Evolutionary conservation across 2,113 vertebrate species (phyloP), one percentile per base, ranked within the genome.

Genomic region (Athene noctua): DNA sequence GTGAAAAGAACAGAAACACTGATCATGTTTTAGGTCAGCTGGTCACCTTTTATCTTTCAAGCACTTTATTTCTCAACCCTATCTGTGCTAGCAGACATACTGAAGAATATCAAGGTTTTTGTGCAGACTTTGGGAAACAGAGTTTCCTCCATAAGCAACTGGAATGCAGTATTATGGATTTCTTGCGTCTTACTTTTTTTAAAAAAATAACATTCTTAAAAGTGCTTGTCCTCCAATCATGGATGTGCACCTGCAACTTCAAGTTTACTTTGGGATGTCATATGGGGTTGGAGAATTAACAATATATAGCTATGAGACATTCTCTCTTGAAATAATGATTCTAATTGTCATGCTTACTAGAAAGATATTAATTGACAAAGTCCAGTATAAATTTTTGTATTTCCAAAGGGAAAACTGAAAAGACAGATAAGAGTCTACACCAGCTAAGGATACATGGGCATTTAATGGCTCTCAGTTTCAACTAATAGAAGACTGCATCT

Each of bases 21-120:
- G 44, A 68, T 75, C 59, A 72, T 22, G 17, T 80, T 75, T 82
- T 85, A 85, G 92, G 85, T 59, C 88, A 94, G 11, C 51, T 92
- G 74, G 82, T 88, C 86, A 94, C 58, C 86, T 88, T 90, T 93
- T 86, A 90, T 80, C 78, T 83, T 93, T 11, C 40, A 58, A 40
- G 32, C n/a, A 54, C 49, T 72, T 85, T 19, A 90, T 59, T 68
- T 63, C 77, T 54, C 49, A 80, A 34, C 14, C 4, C 34, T 80
- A 14, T 20, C 67, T 73, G 40, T 57, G 29, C 62, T 68, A 73
- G 52, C 11, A 59, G 38, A 34, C 11, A 22, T 5, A 32, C 6
- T 75, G 47, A 78, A 74, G 34, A 67, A 51, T 38, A n/a, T 5
- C 34, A 51, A 42, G 57, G 38, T 7, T 82, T 75, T 71, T 55